Evolutionary conservation across 2,888 invertebrate genomes (phyloP).

Genomic region (Cantharis flavilabris): DNA sequence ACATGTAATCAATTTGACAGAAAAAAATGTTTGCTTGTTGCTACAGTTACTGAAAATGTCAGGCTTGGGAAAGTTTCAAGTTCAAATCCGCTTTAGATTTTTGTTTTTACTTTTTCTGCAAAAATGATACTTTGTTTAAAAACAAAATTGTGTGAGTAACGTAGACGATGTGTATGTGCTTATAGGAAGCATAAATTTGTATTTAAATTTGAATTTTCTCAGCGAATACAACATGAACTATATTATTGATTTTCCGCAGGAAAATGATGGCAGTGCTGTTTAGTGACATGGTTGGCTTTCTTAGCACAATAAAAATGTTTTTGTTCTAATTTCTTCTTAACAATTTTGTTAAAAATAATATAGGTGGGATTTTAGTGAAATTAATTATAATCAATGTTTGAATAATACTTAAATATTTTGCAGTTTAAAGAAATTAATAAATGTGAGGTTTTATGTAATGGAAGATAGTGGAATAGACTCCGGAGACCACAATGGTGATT

Average conservation of each 20-base stretch:
- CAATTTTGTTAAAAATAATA: neutral
- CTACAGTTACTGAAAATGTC: slow-evolving; percentile 20
- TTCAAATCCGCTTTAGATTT: neutral
- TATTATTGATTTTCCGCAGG: slow-evolving; percentile 39
- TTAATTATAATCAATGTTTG: neutral
- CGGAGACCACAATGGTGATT: slow-evolving; percentile 56
- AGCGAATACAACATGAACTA: slow-evolving; percentile 33
- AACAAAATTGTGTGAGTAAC: neutral
- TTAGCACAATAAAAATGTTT: neutral
- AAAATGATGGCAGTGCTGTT: slow-evolving; percentile 27
- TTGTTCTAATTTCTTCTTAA: neutral
- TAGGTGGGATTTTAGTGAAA: neutral
- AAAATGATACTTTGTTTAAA: neutral
- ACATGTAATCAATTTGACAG: slow-evolving; percentile 27
- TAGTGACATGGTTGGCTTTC: slow-evolving; percentile 17
- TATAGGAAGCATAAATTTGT: neutral
- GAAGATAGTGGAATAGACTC: slow-evolving; percentile 62
- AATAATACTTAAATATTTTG: neutral
- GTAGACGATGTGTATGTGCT: neutral
- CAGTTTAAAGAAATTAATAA: neutral
- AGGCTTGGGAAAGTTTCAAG: neutral
- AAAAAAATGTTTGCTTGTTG: slow-evolving; percentile 24
- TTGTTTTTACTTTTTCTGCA: neutral
- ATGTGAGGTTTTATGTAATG: slow-evolving; percentile 44
- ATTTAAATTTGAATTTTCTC: slow-evolving; percentile 21